Conservation (phyloP, 2,113 vertebrate species). For the Rafetus swinhoei region DNA sequence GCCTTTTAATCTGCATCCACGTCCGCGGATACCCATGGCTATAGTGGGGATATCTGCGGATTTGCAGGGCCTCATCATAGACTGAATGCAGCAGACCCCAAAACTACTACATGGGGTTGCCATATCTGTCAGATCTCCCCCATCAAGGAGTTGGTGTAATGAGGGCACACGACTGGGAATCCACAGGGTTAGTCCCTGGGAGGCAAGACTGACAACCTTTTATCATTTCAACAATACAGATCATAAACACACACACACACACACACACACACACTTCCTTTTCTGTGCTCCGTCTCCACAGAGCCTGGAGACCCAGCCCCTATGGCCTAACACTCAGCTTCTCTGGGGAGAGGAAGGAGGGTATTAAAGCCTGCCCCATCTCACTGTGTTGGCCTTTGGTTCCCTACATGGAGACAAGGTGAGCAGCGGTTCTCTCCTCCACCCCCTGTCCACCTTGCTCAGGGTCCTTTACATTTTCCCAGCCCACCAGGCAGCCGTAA, state of each 20-base stretch:
- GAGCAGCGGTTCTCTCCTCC: too few species aligned
- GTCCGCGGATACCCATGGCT: too few species aligned
- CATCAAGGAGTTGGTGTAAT: not conserved
- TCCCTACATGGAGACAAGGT: too few species aligned
- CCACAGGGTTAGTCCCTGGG: too few species aligned
- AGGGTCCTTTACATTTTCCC: not conserved
- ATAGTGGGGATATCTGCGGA: too few species aligned
- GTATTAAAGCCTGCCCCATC: not conserved
- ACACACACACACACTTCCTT: not conserved
- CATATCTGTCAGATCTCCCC: not conserved
- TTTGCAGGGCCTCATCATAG: too few species aligned
- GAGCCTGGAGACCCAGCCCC: not conserved
- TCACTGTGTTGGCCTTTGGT: too few species aligned
- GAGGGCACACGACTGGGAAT: not conserved
- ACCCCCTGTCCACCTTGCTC: too few species aligned
- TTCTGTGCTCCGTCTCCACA: not conserved
- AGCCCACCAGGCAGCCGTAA: not conserved
- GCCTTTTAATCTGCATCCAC: too few species aligned
- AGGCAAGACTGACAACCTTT: not conserved
- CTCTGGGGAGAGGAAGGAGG: not conserved
- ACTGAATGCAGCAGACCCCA: not conserved
- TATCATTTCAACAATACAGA: too few species aligned
- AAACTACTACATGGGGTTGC: not conserved
- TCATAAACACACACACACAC: not conserved
- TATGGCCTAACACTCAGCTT: not conserved